phyloP scores from a whole-genome alignment of 2,797 vertebrate genomes.

The Gambusia yucatana region DNA sequence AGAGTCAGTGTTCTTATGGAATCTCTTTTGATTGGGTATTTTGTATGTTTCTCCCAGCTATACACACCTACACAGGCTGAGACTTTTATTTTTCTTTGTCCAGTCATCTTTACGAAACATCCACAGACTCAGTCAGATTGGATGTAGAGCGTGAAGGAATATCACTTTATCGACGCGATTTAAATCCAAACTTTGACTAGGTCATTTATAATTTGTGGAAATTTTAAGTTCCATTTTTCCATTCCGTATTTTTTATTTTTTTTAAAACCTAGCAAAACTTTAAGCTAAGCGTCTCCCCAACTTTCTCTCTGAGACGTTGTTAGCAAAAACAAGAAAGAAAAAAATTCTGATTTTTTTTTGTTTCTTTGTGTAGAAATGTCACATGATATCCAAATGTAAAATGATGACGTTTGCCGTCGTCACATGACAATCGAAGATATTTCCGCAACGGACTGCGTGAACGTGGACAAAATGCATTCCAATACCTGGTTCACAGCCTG shows the following conservation, averaged over 20 bases:
- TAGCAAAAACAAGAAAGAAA: too few relatives aligned
- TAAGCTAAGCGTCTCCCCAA: not conserved
- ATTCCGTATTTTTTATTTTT: not conserved
- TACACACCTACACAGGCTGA: not conserved
- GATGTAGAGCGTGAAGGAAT: not conserved
- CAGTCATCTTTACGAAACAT: not conserved
- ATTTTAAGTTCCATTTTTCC: not conserved
- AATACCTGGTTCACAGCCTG: not conserved
- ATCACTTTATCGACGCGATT: not conserved
- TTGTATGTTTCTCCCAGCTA: not conserved
- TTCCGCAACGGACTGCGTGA: not conserved
- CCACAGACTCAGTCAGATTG: not conserved
- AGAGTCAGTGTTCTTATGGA: not conserved
- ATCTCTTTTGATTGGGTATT: not conserved
- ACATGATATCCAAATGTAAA: not conserved
- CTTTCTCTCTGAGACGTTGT: not conserved
- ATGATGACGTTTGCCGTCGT: not conserved
- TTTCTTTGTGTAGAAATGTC: not conserved
- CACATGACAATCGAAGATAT: not conserved
- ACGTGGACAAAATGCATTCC: not conserved
- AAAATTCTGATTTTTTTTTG: too few relatives aligned
- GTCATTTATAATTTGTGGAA: not conserved
- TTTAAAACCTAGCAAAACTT: not conserved
- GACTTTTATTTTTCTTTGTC: not conserved
- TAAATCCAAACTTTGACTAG: not conserved